These are phyloP conservation scores for Philaenus spumarius DNA, from an alignment of 1,140 invertebrate genomes.

Conservation along the genomic window DNA sequence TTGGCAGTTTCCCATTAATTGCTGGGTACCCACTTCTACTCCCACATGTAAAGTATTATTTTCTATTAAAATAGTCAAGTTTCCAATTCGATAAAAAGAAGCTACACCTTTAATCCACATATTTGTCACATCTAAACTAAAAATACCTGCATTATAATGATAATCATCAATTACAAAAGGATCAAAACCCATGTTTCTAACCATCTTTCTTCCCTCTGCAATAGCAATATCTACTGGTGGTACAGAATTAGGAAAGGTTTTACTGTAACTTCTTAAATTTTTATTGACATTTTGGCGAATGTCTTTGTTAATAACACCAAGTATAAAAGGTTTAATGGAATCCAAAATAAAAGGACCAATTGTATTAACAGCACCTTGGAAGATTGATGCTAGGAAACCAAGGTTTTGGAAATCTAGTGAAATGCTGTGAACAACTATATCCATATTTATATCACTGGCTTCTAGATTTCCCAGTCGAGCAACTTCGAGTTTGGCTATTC, in stretches of 20 bases:
- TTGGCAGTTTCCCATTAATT: conserved; percentile 62
- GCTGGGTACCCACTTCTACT: conserved; percentile 69
- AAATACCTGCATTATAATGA: conserved; percentile 58
- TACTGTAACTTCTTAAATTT: conserved; percentile 46
- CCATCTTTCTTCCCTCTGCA: conserved; percentile 60
- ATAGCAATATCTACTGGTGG: conserved; percentile 75
- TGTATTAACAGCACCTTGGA: conserved; percentile 69
- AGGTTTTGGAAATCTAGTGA: conserved; percentile 72
- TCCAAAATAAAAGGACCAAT: conserved; percentile 72
- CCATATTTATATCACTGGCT: conserved; percentile 69
- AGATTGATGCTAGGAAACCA: conserved; percentile 63
- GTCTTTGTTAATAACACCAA: conserved; percentile 65
- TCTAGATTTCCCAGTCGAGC: conserved; percentile 63
- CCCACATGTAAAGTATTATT: conserved; percentile 58
- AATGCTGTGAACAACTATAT: conserved; percentile 69
- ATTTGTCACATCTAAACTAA: conserved; percentile 52
- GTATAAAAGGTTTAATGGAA: conserved; percentile 73
- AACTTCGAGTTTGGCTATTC: conserved; percentile 59
- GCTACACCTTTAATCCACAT: conserved; percentile 72
- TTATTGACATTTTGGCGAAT: conserved; percentile 40
- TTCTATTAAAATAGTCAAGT: conserved; percentile 62
- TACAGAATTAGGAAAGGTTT: conserved; percentile 76
- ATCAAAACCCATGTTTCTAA: conserved; percentile 61
- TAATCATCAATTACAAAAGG: conserved; percentile 61
- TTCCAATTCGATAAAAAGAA: conserved; percentile 71